These are phyloP conservation scores for Euclidia mi DNA, from an alignment of 2,888 invertebrate species.

Conservation along the genomic window DNA sequence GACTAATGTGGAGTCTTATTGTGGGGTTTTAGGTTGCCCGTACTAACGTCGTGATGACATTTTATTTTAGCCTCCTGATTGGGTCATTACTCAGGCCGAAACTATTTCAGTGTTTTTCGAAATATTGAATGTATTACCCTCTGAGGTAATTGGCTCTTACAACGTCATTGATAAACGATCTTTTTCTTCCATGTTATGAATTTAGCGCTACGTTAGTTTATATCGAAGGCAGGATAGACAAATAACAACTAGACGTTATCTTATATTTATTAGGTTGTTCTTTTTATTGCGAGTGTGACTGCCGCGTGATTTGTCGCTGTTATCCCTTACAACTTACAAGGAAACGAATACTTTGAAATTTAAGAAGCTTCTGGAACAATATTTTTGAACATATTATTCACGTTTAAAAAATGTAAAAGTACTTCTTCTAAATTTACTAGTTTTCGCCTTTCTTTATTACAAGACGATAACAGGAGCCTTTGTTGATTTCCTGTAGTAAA, in stretches of 20 bases:
- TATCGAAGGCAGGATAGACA: constrained; percentile 8
- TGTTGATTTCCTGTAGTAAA: too few relatives aligned
- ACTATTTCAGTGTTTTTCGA: constrained; percentile 58
- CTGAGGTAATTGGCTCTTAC: constrained; percentile 48
- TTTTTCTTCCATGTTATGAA: constrained; percentile 19
- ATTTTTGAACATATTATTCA: not conserved
- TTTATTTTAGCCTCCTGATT: constrained; percentile 52
- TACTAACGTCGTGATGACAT: constrained; percentile 57
- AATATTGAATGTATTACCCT: constrained; percentile 55
- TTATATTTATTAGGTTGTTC: constrained; percentile 23
- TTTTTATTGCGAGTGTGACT: constrained; percentile 27
- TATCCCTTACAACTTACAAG: constrained; percentile 12
- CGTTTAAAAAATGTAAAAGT: too few relatives aligned
- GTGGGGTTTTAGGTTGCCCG: constrained; percentile 48
- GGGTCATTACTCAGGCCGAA: constrained; percentile 50
- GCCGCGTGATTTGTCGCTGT: constrained; percentile 16
- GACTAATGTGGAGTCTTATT: constrained; percentile 55
- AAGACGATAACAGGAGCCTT: too few relatives aligned
- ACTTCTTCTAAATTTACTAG: too few relatives aligned
- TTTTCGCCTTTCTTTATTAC: too few relatives aligned
- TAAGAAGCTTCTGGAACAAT: constrained; percentile 8
- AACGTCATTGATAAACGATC: constrained; percentile 23
- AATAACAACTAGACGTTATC: constrained; percentile 16
- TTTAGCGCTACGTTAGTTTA: constrained; percentile 15
- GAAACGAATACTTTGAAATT: constrained; percentile 17